Evolutionary conservation across 2,797 vertebrate genomes (phyloP).

Genomic region (Sarcophilus harrisii): DNA sequence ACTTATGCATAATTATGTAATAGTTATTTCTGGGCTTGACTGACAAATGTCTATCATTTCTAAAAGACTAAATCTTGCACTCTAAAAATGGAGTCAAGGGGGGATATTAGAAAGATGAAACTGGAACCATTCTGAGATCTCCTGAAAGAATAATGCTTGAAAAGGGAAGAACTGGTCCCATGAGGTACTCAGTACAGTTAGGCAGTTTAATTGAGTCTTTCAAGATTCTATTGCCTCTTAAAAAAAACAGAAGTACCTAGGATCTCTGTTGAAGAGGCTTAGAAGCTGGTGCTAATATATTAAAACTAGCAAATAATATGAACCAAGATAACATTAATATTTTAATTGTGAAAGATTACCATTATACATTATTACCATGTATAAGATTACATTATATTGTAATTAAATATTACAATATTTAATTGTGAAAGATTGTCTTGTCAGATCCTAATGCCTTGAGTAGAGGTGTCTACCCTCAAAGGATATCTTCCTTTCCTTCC

Average conservation of each 20-base stretch:
- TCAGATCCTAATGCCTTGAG: background rate
- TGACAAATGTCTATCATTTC: background rate
- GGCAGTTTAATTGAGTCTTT: background rate
- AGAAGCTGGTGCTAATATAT: background rate
- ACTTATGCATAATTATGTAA: background rate
- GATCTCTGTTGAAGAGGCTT: background rate
- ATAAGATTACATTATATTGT: too few species aligned
- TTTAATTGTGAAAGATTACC: slow-evolving; percentile 19
- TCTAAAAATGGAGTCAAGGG: slow-evolving; percentile 27
- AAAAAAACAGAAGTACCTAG: slow-evolving; percentile 20
- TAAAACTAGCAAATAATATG: slow-evolving; percentile 17
- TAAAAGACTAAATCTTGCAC: slow-evolving; percentile 4
- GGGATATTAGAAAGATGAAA: slow-evolving; percentile 5
- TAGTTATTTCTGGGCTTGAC: background rate
- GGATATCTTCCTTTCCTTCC: background rate
- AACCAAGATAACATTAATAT: slow-evolving; percentile 31
- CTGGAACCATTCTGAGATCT: background rate
- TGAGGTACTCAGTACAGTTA: background rate
- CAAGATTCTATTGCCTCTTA: slow-evolving; percentile 20
- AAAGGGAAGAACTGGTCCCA: background rate
- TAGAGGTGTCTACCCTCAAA: background rate
- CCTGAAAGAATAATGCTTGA: background rate
- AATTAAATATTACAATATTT: too few species aligned
- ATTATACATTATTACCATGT: too few species aligned
- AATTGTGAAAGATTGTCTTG: slow-evolving; percentile 36